These are phyloP conservation scores for Xanthia icteritia DNA, from an alignment of 2,888 invertebrate genomes.

Conservation along the genomic window DNA sequence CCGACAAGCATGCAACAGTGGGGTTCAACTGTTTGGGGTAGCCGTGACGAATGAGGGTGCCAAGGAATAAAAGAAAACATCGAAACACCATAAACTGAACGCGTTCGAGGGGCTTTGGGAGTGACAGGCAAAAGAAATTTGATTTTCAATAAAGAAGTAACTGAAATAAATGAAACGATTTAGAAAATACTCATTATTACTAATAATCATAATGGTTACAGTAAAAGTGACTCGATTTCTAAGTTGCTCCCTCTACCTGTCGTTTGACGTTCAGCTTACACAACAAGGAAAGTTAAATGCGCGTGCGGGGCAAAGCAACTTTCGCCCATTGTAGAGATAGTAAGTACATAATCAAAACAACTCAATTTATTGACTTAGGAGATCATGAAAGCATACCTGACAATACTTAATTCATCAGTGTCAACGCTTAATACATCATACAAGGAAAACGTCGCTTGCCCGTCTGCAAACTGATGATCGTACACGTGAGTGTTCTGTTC, in stretches of 20 bases:
- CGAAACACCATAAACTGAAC: slow-evolving; percentile 80
- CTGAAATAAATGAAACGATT: slow-evolving; percentile 64
- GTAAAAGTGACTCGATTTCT: slow-evolving; percentile 88
- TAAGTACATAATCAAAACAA: slow-evolving; percentile 71
- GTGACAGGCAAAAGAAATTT: slow-evolving; percentile 58
- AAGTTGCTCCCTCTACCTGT: slow-evolving; percentile 87
- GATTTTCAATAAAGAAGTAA: slow-evolving; percentile 58
- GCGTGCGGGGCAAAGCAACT: slow-evolving; percentile 86
- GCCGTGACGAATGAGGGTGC: slow-evolving; percentile 85
- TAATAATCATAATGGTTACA: slow-evolving; percentile 78
- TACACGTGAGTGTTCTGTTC: slow-evolving; percentile 76
- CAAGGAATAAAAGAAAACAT: slow-evolving; percentile 83
- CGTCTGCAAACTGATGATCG: slow-evolving; percentile 63
- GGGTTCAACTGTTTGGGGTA: slow-evolving; percentile 83
- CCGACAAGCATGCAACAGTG: slow-evolving; percentile 74
- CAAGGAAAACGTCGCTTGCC: slow-evolving; percentile 59
- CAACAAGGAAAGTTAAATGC: slow-evolving; percentile 90
- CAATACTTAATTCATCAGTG: slow-evolving; percentile 61
- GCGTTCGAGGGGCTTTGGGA: slow-evolving; percentile 74
- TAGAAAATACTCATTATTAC: slow-evolving; percentile 70
- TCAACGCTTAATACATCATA: slow-evolving; percentile 61
- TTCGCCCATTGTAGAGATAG: slow-evolving; percentile 86
- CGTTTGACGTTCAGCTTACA: slow-evolving; percentile 87
- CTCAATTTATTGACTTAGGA: slow-evolving; percentile 61
- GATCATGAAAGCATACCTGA: slow-evolving; percentile 60